Evolutionary conservation across 2,797 vertebrate genomes (phyloP).

Genomic region (Gymnoscopelus braueri): DNA sequence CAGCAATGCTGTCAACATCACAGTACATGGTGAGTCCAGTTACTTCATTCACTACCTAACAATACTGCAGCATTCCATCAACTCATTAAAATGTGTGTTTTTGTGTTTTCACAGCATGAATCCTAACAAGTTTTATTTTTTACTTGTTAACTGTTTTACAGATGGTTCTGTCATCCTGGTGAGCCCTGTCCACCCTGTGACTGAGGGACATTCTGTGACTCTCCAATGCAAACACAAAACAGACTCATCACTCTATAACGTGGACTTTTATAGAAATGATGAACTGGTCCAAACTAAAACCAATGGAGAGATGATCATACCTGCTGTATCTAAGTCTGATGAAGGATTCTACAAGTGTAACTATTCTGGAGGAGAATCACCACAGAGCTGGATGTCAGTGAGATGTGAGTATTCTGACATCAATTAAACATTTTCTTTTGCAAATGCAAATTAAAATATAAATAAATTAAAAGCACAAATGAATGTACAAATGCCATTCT

Average conservation of each 20-base stretch:
- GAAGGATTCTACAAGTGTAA: constrained; percentile 55
- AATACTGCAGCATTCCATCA: no score
- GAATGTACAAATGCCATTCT: no score
- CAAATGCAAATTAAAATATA: no score
- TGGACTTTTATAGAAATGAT: constrained; percentile 50
- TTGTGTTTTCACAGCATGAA: no score
- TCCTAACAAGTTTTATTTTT: no score
- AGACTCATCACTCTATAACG: neutral
- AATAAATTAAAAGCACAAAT: no score
- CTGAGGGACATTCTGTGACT: constrained; percentile 42
- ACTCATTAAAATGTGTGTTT: no score
- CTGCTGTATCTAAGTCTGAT: constrained; percentile 45
- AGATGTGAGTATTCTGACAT: constrained; percentile 17
- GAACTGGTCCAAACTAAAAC: constrained; percentile 25
- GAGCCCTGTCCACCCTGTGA: constrained; percentile 44
- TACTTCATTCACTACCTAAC: neutral
- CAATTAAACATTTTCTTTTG: neutral
- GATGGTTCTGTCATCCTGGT: constrained; percentile 11
- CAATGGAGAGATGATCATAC: constrained; percentile 35
- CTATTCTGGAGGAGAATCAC: constrained; percentile 13
- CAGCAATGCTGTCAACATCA: constrained; percentile 51
- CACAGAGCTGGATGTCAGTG: constrained; percentile 44
- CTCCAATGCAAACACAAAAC: constrained; percentile 30
- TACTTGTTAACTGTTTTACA: constrained; percentile 24
- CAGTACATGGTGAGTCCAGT: neutral